Conservation (phyloP, 1,140 invertebrate genomes). For the Calephelis nemesis region DNA sequence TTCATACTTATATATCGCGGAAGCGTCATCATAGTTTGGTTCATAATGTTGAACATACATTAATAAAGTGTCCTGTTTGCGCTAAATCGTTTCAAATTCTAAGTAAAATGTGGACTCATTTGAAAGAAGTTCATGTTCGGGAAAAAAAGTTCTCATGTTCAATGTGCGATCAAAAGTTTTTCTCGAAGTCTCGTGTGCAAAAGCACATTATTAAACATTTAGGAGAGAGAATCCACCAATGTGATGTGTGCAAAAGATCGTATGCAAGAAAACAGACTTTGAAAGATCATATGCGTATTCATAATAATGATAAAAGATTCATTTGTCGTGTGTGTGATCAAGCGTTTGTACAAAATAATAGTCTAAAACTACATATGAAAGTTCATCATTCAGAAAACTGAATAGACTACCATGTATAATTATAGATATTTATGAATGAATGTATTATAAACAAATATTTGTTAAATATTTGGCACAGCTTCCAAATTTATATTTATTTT, state of each 20-base stretch:
- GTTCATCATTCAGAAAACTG: constrained; percentile 47
- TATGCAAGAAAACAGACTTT: constrained; percentile 80
- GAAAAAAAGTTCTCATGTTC: constrained; percentile 63
- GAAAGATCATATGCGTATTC: constrained; percentile 80
- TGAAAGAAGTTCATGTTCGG: constrained; percentile 62
- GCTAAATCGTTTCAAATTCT: constrained; percentile 52
- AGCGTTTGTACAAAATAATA: constrained; percentile 56
- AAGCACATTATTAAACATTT: constrained; percentile 80
- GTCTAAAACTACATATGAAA: constrained; percentile 53
- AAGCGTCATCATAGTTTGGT: constrained; percentile 50
- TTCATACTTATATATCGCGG: constrained; percentile 50
- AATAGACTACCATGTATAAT: neutral
- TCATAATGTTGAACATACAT: constrained; percentile 44
- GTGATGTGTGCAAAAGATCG: constrained; percentile 82
- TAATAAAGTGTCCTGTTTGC: constrained; percentile 59
- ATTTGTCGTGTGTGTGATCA: constrained; percentile 49
- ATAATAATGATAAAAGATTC: constrained; percentile 55
- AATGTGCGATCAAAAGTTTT: constrained; percentile 64
- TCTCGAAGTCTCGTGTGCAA: constrained; percentile 55
- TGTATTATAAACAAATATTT: too few relatives aligned
- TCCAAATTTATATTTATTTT: too few relatives aligned
- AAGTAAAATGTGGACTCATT: constrained; percentile 62
- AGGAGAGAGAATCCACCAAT: constrained; percentile 86
- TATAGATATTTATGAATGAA: too few relatives aligned
- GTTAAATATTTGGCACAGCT: too few relatives aligned